Base-by-base conservation (phyloP, 2,888 invertebrate species). In the Ashinkailepas kermadecensis region DNA sequence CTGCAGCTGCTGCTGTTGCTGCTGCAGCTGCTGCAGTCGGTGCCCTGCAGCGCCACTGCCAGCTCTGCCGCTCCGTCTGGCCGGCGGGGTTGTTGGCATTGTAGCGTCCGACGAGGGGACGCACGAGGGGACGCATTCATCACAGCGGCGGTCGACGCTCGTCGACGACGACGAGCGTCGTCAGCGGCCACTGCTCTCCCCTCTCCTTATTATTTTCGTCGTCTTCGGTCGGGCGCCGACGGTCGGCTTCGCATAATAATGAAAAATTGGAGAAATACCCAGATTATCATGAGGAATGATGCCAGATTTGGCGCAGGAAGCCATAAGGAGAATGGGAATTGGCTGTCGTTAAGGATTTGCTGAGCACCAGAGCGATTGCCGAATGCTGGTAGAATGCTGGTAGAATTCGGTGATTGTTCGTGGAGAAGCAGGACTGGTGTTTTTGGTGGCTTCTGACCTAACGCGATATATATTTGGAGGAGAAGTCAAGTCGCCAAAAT, bases 221-320 rank as follows among this genome's bases (percentile, higher is more conserved):
- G 39, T 13, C 54, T 10, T 9, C 74, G 39, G 74, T 15, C 39
- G 39, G 74, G 54, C 21, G 74, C n/a, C 74, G 74, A 54, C 74
- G 74, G 54, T 2, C 74, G 54, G 54, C 54, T 74, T 54, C 74
- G 74, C 74, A 74, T 74, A 74, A 74, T 74, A 39, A 54, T 74
- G 74, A 74, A 74, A 74, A 74, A 74, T 74, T 54, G 74, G 54
- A 6, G 74, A 74, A 74, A 74, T 25, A 74, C 74, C 54, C 74
- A 54, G 74, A 54, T 74, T 74, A 74, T 74, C 74, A 74, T 74
- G 74, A 74, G 74, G 54, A 74, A 74, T 54, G 74, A 74, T 74
- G 74, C 54, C 74, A 54, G 74, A 74, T 74, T 74, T 74, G 74
- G 74, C 21, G 74, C 54, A 54, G 54, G 15, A 21, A 74, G 74